These are phyloP conservation scores for Gallinago nigripennis DNA, from an alignment of 2,797 vertebrate species.

Conservation along the genomic window DNA sequence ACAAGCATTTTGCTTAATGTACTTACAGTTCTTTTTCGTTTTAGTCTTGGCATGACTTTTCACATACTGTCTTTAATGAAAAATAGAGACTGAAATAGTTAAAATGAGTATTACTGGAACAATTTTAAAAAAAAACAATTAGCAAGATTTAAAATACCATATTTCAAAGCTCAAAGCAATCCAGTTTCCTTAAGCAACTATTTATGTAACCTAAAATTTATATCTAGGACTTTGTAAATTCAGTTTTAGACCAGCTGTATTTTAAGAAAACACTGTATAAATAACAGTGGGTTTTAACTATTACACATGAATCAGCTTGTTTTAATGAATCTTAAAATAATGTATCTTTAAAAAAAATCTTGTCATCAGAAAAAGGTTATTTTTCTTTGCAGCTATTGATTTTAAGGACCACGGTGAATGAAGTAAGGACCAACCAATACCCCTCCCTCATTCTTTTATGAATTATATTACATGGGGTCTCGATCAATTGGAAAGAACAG, in stretches of 20 bases:
- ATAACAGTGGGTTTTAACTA: neutral
- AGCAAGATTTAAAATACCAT: neutral
- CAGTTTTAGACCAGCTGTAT: neutral
- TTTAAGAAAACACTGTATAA: conserved; percentile 8
- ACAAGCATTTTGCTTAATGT: neutral
- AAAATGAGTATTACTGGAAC: neutral
- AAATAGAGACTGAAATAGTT: neutral
- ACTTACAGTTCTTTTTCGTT: neutral
- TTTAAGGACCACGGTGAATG: neutral
- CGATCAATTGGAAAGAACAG: conserved; percentile 1
- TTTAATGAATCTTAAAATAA: conserved; percentile 43
- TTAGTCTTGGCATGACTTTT: neutral
- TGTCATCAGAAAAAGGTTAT: neutral
- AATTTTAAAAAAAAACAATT: neutral
- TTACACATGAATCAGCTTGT: neutral
- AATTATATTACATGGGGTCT: conserved; percentile 4
- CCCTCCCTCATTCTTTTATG: neutral
- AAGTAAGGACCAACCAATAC: neutral
- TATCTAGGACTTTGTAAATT: neutral
- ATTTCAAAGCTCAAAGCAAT: conserved; percentile 22
- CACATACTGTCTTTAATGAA: neutral
- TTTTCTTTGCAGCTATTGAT: neutral
- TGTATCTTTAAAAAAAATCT: neutral
- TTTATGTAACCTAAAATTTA: neutral
- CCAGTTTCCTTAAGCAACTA: neutral